Base-by-base conservation (phyloP, 1,140 invertebrate species). In the Lamellibrachia luymesi region DNA sequence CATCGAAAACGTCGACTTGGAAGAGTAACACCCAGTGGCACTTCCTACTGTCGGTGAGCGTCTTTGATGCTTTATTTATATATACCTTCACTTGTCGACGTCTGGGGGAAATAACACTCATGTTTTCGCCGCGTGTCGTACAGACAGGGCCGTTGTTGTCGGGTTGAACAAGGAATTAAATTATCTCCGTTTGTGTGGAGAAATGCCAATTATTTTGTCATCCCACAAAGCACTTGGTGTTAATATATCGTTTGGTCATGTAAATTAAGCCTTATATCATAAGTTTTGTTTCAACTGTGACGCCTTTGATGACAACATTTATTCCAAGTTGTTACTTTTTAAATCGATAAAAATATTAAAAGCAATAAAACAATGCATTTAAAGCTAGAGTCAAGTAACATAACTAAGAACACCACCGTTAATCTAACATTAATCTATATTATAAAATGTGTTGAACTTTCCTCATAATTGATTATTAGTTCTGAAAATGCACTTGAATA, bases 251-350 rank as follows among this genome's bases (percentile, higher is more conserved):
- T 2, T 80, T 80, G 64, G 13, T 80, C 64, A 80, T 80, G 64
- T 80, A 80, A 80, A 80, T 80, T 80, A 80, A 80, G 25, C 64
- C 64, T 80, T 80, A 80, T 80, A 80, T 80, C 64, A 80, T 80
- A 80, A 80, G 64, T 80, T 80, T 80, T 17, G 64, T 80, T 80
- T 80, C 64, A 17, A 80, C 13, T 80, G 64, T 80, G 64, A 80
- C 64, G 64, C 0, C 64, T 80, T 80, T 80, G 64, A 80, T 2
- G 64, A 22, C 25, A 80, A 80, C 64, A 22, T 56, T 56, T 80
- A 80, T 22, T 80, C 2, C 17, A 80, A 0, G 2, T 4, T 80
- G 25, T 80, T 17, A 80, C 64, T 4, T 8, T 80, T 80, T 80
- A 17, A 80, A 80, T 80, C 5, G 8, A 80, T 4, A 80, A 80